Evolutionary conservation across 1,140 invertebrate genomes (phyloP), one percentile per base, ranked within the genome.

Genomic region (Propsilocerus akamusi): DNA sequence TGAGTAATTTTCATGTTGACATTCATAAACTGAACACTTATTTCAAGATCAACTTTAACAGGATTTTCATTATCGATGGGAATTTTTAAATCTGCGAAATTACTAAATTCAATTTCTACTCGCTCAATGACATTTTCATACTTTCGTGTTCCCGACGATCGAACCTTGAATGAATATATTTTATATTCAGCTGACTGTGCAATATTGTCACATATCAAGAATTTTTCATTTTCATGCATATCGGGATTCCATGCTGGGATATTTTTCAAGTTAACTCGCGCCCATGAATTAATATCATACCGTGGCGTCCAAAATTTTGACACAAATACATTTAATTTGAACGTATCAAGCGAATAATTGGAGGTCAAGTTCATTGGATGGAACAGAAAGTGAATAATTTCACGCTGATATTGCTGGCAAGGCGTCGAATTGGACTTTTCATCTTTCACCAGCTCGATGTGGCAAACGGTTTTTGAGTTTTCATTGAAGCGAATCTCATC

Each of bases 271-370:
- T 10, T 41, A 8, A 17, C 34, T 4, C 34, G 34, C 17, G 14
- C 22, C 34, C 34, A 41, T 1, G 34, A 41, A 10, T 41, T 17
- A 20, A 17, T 17, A 41, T 20, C 34, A 41, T 17, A 41, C 4
- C 14, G 34, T 41, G 34, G 34, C 14, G 34, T 41, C 34, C 34
- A 41, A 41, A 41, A 41, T 41, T 41, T 41, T 22, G 34, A 20
- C 10, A 41, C 34, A 41, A 17, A 41, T 17, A 41, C 34, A 41
- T 41, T 20, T 20, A 20, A 41, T 20, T 20, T 4, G 17, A 20
- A 41, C 6, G 14, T 20, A 41, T 41, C 34, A 20, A 14, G 34
- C 8, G 34, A 17, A 20, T 41, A 41, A 20, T 41, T 41, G 12
- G 34, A 17, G 4, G 34, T 41, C 17, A 41, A 41, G 22, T 41